phyloP scores from a whole-genome alignment of 2,113 vertebrate species.

The Pterophyllum scalare region DNA sequence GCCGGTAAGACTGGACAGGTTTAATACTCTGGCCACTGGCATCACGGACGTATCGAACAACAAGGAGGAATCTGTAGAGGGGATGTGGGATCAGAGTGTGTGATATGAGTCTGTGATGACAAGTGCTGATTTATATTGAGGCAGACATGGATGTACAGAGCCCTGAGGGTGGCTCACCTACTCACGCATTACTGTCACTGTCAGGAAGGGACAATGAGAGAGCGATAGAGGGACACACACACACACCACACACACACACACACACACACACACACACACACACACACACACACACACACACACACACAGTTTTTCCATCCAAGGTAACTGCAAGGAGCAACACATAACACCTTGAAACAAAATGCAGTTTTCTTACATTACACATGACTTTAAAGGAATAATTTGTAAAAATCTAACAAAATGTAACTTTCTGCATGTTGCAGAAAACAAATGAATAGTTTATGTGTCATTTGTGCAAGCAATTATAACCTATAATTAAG shows the following conservation, averaged over 20 bases:
- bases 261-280: not conserved
- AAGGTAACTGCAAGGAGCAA: conserved; percentile 27
- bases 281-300: not conserved
- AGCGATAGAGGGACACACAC: not conserved
- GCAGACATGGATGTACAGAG: conserved; percentile 75
- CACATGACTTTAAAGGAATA: not conserved
- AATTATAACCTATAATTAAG: too few species aligned
- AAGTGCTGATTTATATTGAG: conserved; percentile 82
- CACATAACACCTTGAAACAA: conserved; percentile 4
- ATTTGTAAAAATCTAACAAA: rapidly evolving
- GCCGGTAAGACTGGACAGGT: conserved; percentile 68
- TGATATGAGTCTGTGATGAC: conserved; percentile 83
- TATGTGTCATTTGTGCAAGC: too few species aligned
- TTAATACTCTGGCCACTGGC: conserved; percentile 75
- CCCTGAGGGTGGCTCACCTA: conserved; percentile 77
- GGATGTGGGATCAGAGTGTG: conserved; percentile 73
- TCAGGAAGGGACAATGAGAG: conserved; percentile 68
- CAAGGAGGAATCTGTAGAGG: conserved; percentile 58
- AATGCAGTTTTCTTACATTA: not conserved
- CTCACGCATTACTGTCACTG: conserved; percentile 80
- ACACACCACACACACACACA: not conserved
- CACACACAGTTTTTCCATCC: conserved; percentile 6
- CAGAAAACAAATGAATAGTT: too few species aligned
- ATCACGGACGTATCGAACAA: conserved; percentile 56
- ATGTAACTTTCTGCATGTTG: too few species aligned